Conservation (phyloP, 53 echinoderm and acorn worm genomes). For the Glandiceps talaboti region DNA sequence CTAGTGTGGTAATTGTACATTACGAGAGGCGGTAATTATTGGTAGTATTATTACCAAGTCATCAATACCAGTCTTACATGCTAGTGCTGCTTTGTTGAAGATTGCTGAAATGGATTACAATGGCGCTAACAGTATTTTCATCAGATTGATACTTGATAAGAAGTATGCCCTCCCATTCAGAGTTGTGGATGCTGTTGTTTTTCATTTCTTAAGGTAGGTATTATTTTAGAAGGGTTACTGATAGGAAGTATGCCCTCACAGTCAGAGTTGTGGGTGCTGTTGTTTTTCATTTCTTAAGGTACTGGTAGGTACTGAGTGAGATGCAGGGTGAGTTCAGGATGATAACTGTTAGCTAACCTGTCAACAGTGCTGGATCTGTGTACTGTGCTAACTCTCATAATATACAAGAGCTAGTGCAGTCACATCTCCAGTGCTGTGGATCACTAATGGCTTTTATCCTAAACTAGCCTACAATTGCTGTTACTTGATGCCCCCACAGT, state of each 20-base stretch:
- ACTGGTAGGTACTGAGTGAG: no score
- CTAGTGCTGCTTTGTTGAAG: slow-evolving; percentile 85
- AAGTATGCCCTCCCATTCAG: slow-evolving; percentile 95
- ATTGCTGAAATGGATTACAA: slow-evolving; percentile 99
- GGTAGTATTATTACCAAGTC: slow-evolving; percentile 84
- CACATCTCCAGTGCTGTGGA: no score
- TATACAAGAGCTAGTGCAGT: no score
- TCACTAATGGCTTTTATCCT: no score
- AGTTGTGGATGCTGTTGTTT: slow-evolving; percentile 88
- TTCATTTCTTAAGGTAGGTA: slow-evolving; percentile 88
- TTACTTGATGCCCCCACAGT: slow-evolving; percentile 88
- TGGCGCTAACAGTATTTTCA: slow-evolving; percentile 96
- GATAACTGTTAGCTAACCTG: no score
- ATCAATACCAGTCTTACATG: slow-evolving; percentile 81
- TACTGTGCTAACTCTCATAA: no score
- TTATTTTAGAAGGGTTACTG: no score
- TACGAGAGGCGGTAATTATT: slow-evolving; percentile 78
- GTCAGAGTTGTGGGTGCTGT: slow-evolving; percentile 90
- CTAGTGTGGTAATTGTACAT: slow-evolving; percentile 83
- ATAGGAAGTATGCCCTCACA: slow-evolving; percentile 96
- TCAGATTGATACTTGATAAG: slow-evolving; percentile 76
- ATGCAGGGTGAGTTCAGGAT: no score
- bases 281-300: slow-evolving; percentile 91
- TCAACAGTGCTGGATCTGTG: no score
- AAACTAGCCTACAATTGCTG: no score